Evolutionary conservation across 2,113 vertebrate species (phyloP), one percentile per base, ranked within the genome.

Genomic region (Sphyrna mokarran): DNA sequence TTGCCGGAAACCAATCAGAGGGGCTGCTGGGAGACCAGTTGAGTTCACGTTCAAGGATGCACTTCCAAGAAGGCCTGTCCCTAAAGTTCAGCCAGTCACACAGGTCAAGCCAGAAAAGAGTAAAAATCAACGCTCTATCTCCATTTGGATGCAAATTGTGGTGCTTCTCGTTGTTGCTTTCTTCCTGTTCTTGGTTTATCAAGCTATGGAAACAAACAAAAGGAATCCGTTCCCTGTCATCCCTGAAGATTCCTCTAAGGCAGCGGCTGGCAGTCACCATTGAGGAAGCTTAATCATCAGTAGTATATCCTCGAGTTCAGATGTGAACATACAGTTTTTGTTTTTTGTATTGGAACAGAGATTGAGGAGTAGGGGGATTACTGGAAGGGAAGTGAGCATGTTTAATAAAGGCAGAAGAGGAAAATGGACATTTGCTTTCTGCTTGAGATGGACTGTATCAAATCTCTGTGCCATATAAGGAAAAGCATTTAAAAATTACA

Each of bases 151-250:
- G 96, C 99, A 99, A 98, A 97, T 99, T 96, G 96, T 99, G 96
- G 97, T 99, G 48, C 97, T 99, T 96, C 97, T 97, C 58, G 54
- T 97, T 3, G 96, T 98, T 95, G 97, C 96, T 0, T 97, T 97
- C 26, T 99, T 99, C 97, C 96, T 99, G 96, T 97, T 98, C 97
- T 97, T 99, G 91, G 97, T 99, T 95, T 99, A 99, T 97, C 98
- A 99, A 97, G 97, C 98, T 96, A 99, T 99, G 99, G 99, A 99
- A 98, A 98, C 98, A 97, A 98, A 99, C 97, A 97, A 97, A 97
- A 97, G 96, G 96, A 98, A 97, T 96, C 98, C 98, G 0, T 99
- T 98, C 96, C 40, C 96, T 97, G 54, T 16, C 6, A 97, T 97
- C 94, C 0, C 96, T 86, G 26, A 0, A n/a, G 0, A 69, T 13